Evolutionary conservation across 2,888 invertebrate genomes (phyloP).

Genomic region (Stenodema calcarata): DNA sequence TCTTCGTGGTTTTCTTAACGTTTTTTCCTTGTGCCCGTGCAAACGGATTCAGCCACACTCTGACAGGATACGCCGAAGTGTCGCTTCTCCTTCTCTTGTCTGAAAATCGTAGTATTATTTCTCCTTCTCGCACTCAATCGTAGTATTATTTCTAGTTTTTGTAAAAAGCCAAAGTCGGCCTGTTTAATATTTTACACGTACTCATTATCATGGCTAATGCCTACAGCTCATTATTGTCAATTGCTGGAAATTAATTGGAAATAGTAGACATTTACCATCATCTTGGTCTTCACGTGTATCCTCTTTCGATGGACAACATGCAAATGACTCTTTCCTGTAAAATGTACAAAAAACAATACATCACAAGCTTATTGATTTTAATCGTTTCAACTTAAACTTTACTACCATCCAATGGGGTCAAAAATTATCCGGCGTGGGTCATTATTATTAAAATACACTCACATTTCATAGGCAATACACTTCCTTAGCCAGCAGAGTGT

Average conservation of each 20-base stretch:
- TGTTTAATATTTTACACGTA: no score
- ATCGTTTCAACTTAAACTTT: no score
- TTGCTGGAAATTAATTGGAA: not conserved
- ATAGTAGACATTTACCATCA: not conserved
- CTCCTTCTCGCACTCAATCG: no score
- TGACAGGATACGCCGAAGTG: not conserved
- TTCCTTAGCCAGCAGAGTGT: constrained; percentile 24
- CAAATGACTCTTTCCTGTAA: not conserved
- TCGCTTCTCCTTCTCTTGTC: not conserved
- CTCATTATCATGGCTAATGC: no score
- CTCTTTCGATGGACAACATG: not conserved
- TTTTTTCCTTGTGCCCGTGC: not conserved
- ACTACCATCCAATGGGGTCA: no score
- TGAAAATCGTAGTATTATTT: no score
- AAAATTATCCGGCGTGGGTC: no score
- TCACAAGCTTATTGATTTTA: no score
- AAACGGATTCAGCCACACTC: not conserved
- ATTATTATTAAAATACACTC: not conserved
- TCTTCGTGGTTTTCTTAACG: not conserved
- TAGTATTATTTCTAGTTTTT: no score
- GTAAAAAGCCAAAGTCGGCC: no score
- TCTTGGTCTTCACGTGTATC: not conserved
- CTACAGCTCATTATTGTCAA: not conserved
- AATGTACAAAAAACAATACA: not conserved
- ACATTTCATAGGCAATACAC: constrained; percentile 7